A percentile compares a stretch with the other conserved stretches of the same genome.
phyloP scores from a whole-genome alignment of 2,888 invertebrate genomes.

The Drosophila suboccidentalis region DNA sequence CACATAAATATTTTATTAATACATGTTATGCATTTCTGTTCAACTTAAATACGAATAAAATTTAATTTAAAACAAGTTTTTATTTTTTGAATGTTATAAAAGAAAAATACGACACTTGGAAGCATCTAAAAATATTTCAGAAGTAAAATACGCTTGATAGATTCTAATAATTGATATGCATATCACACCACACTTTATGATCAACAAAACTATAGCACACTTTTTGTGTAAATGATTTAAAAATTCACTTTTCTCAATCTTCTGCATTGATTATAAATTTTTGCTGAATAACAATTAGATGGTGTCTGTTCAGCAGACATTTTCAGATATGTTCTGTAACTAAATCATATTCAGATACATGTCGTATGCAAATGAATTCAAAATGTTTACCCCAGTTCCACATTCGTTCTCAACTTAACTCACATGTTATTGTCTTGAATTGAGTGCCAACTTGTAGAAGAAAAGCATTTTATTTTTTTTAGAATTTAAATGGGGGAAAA shows the following conservation, averaged over 20 bases:
- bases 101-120: not conserved
- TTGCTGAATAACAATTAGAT: slow-evolving; percentile 6
- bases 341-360: slow-evolving; percentile 1
- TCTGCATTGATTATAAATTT: slow-evolving; percentile 9
- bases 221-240: not conserved
- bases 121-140: not conserved
- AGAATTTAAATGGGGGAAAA: slow-evolving; percentile 6
- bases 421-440: slow-evolving; percentile 5
- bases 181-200: not conserved
- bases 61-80: not conserved
- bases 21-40: not conserved
- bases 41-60: not conserved
- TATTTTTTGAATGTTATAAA: not conserved
- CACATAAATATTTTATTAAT: not conserved
- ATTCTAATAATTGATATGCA: not conserved
- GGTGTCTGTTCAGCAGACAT: slow-evolving; percentile 11
- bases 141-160: not conserved
- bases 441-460: slow-evolving; percentile 14
- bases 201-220: not conserved
- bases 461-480: slow-evolving; percentile 8
- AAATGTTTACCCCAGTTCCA: slow-evolving; percentile 15
- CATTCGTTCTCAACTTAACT: slow-evolving; percentile 15
- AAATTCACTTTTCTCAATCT: not conserved
- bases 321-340: not conserved
- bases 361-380: slow-evolving; percentile 13